Conservation (phyloP, 2,888 invertebrate genomes). For the Phortica magna region DNA sequence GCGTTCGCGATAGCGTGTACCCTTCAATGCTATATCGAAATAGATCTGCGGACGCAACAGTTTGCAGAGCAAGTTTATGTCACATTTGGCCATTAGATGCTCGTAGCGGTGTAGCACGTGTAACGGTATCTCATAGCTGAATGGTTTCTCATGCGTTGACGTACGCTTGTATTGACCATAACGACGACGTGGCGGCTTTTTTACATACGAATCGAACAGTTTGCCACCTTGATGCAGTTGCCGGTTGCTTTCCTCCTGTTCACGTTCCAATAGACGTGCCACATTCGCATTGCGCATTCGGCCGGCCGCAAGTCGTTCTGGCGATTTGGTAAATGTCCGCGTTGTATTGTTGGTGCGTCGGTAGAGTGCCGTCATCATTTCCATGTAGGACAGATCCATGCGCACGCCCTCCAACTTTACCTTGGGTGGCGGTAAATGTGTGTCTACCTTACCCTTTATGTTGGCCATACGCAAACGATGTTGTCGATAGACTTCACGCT, state of each 20-base stretch:
- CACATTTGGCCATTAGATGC: constrained; percentile 54
- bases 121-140: constrained; percentile 61
- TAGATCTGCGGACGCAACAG: constrained; percentile 72
- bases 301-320: constrained; percentile 60
- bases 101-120: constrained; percentile 69
- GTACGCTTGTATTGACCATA: constrained; percentile 25
- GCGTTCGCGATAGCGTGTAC: constrained; percentile 61
- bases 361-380: constrained; percentile 64
- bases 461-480: constrained; percentile 64
- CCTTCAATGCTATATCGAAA: constrained; percentile 63
- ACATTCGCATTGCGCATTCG: constrained; percentile 55
- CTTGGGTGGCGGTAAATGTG: constrained; percentile 55
- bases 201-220: constrained; percentile 53
- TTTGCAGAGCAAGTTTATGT: constrained; percentile 59
- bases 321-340: constrained; percentile 59
- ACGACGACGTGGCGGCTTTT: constrained; percentile 37
- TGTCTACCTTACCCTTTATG: constrained; percentile 65
- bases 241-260: constrained; percentile 54
- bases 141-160: constrained; percentile 26
- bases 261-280: constrained; percentile 57
- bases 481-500: constrained; percentile 60
- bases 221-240: constrained; percentile 53
- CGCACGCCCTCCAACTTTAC: constrained; percentile 52
- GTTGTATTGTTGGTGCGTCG: constrained; percentile 52
- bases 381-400: constrained; percentile 63